Percentiles rank a stretch among this genome's conserved stretches.
Conservation (phyloP, 2,797 vertebrate genomes). For the Thunnus albacares region DNA sequence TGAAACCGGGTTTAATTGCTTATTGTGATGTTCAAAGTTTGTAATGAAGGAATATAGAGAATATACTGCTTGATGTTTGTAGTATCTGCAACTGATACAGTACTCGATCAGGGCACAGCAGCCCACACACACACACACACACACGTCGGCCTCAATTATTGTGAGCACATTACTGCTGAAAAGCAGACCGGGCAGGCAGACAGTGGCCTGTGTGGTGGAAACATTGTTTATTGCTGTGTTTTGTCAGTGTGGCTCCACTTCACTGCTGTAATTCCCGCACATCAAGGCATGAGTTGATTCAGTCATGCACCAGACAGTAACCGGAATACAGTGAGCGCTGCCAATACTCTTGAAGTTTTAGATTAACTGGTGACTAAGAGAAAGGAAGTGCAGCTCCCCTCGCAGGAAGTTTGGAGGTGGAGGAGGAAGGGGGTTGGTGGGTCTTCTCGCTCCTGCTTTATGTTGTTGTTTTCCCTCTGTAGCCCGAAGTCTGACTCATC, state of each 20-base stretch:
- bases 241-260: conserved; percentile 52
- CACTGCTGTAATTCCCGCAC: conserved; percentile 43
- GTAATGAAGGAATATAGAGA: neutral
- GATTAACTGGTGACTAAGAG: conserved; percentile 61
- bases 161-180: conserved; percentile 22
- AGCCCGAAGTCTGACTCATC: conserved; percentile 80
- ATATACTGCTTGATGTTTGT: neutral
- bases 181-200: conserved; percentile 40
- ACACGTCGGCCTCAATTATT: neutral
- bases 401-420: conserved; percentile 36
- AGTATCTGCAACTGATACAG: neutral
- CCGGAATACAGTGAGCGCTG: conserved; percentile 36
- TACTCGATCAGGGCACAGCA: conserved; percentile 4
- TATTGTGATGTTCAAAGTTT: conserved; percentile 15
- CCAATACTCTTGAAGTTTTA: conserved; percentile 46
- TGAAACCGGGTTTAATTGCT: conserved; percentile 21
- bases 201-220: conserved; percentile 39
- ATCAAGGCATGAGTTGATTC: conserved; percentile 39
- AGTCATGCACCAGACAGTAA: conserved; percentile 49
- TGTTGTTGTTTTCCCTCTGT: conserved; percentile 72
- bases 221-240: conserved; percentile 58
- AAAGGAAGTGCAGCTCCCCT: conserved; percentile 51
- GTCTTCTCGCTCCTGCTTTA: conserved; percentile 53
- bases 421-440: conserved; percentile 6
- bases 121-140: conserved; percentile 6